These are phyloP conservation scores for Acronicta alni DNA, from an alignment of 2,888 invertebrate genomes.

Conservation along the genomic window DNA sequence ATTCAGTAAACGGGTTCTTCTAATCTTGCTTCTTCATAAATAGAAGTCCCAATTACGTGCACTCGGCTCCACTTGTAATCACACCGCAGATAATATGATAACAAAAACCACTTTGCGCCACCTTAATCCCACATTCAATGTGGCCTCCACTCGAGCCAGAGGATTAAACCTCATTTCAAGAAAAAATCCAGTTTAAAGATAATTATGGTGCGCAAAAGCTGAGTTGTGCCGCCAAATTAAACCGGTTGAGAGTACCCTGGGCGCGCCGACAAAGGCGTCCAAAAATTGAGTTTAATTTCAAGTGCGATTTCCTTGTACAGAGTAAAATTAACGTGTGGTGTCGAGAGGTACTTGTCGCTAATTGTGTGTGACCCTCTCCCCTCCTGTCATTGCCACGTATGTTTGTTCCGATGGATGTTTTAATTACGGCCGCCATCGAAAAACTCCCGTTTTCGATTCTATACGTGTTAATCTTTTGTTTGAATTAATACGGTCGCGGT, in stretches of 20 bases:
- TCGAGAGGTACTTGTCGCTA: conserved; percentile 76
- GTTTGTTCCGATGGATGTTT: conserved; percentile 63
- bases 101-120: conserved; percentile 54
- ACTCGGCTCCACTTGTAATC: conserved; percentile 36
- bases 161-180: conserved; percentile 43
- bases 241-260: conserved; percentile 60
- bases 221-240: conserved; percentile 71
- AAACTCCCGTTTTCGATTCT: conserved; percentile 69
- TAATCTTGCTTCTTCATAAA: conserved; percentile 11
- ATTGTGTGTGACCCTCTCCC: conserved; percentile 78
- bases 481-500: conserved; percentile 66
- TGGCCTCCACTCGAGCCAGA: conserved; percentile 34
- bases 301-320: conserved; percentile 76
- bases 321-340: conserved; percentile 75
- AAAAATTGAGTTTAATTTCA: conserved; percentile 79
- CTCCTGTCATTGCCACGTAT: conserved; percentile 65
- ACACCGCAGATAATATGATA: conserved; percentile 47
- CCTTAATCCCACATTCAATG: conserved; percentile 56
- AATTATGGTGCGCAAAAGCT: conserved; percentile 67
- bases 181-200: conserved; percentile 65
- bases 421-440: conserved; percentile 68
- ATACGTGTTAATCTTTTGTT: conserved; percentile 69
- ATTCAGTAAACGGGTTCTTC: not conserved
- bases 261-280: conserved; percentile 58
- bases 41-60: conserved; percentile 18